Evolutionary conservation across 2,888 invertebrate species (phyloP).

Genomic region (Mechanitis mazaeus): DNA sequence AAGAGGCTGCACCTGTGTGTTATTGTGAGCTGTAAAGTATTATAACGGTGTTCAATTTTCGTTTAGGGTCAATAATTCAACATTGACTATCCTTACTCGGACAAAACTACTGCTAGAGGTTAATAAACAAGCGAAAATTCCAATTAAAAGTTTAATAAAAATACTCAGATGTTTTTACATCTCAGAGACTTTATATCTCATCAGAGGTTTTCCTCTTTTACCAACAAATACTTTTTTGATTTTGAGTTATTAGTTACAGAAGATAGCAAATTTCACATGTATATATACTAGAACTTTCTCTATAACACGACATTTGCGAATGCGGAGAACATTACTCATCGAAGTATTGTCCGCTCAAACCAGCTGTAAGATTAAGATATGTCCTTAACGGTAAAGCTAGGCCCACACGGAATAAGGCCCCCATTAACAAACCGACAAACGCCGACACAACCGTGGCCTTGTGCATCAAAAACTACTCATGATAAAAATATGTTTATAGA

Average conservation of each 20-base stretch:
- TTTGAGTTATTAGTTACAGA: background rate
- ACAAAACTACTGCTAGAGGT: background rate
- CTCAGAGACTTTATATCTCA: no score
- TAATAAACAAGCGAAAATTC: no score
- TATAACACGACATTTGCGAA: conserved; percentile 57
- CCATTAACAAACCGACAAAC: conserved; percentile 26
- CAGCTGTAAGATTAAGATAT: conserved; percentile 67
- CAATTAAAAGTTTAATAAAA: no score
- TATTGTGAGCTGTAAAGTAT: conserved; percentile 14
- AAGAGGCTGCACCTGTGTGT: conserved; percentile 24
- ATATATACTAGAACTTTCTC: conserved; percentile 3
- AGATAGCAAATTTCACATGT: conserved; percentile 2
- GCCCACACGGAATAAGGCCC: conserved; percentile 51
- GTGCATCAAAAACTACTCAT: background rate
- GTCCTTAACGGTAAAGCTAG: conserved; percentile 63
- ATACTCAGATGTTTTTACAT: no score
- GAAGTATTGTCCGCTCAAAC: conserved; percentile 54
- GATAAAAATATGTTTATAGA: background rate
- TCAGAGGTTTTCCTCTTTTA: background rate
- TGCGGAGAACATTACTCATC: conserved; percentile 58
- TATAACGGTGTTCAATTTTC: conserved; percentile 25
- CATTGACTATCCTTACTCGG: background rate
- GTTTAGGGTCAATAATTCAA: conserved; percentile 3
- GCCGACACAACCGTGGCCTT: conserved; percentile 3
- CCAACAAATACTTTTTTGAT: background rate